phyloP scores from a whole-genome alignment of 2,797 vertebrate species.

The Hipposideros larvatus region DNA sequence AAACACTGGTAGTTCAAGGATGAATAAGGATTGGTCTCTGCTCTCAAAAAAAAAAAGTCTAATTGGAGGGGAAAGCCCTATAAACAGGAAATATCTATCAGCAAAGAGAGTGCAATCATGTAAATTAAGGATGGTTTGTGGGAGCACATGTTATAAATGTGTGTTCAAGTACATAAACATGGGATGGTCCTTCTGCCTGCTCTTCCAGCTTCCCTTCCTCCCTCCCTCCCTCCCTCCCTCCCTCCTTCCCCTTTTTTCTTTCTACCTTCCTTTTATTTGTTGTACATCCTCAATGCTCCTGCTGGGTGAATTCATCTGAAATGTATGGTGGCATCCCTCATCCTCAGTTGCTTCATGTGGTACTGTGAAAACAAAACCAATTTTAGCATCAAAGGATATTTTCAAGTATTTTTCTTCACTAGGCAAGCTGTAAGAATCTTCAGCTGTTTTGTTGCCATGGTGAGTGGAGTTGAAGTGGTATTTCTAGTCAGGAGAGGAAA shows the following conservation, averaged over 20 bases:
- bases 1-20: not conserved
- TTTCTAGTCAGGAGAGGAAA: slow-evolving; percentile 83
- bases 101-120: not conserved
- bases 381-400: slow-evolving; percentile 89
- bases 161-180: not conserved
- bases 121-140: not conserved
- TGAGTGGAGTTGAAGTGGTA: slow-evolving; percentile 85
- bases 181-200: no score
- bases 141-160: not conserved
- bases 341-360: slow-evolving; percentile 72
- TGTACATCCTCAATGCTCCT: not conserved
- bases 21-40: not conserved
- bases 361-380: slow-evolving; percentile 87
- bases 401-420: slow-evolving; percentile 81
- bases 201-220: no score
- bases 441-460: slow-evolving; percentile 90
- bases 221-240: fast-evolving
- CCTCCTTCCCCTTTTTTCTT: fast-evolving
- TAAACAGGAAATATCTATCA: not conserved
- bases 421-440: slow-evolving; percentile 87
- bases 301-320: slow-evolving; percentile 81
- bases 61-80: not conserved
- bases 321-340: slow-evolving; percentile 74
- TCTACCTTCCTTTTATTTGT: not conserved
- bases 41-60: not conserved